These are phyloP conservation scores for Zophobas morio DNA, from an alignment of 1,140 invertebrate genomes.

Conservation along the genomic window DNA sequence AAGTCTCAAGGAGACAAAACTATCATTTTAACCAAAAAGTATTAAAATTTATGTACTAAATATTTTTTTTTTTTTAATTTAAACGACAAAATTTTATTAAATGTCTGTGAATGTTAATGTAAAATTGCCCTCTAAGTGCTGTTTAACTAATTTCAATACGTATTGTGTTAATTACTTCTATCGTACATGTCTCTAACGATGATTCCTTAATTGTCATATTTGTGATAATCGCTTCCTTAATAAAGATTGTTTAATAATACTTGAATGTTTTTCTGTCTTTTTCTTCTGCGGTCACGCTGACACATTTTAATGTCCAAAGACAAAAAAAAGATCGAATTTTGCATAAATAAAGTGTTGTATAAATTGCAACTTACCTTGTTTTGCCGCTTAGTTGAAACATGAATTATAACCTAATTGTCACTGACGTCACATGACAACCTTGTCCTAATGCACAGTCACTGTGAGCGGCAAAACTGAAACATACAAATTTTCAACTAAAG, in stretches of 20 bases:
- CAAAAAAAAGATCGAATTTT: too few species aligned
- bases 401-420: too few species aligned
- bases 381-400: too few species aligned
- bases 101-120: conserved; percentile 45
- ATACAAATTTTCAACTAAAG: too few species aligned
- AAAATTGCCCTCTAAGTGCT: conserved; percentile 42
- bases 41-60: conserved; percentile 44
- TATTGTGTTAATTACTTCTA: conserved; percentile 52
- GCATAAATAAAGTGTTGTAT: conserved; percentile 35
- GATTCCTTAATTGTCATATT: conserved; percentile 64
- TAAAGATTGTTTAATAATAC: conserved; percentile 64
- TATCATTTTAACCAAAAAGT: conserved; percentile 54
- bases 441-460: too few species aligned
- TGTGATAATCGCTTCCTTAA: conserved; percentile 67
- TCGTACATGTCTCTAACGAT: conserved; percentile 59
- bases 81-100: conserved; percentile 47
- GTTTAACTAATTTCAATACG: conserved; percentile 43
- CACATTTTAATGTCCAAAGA: neutral
- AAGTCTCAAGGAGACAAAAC: conserved; percentile 57
- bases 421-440: too few species aligned
- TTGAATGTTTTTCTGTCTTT: conserved; percentile 3
- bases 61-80: conserved; percentile 7
- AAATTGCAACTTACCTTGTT: conserved; percentile 13
- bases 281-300: neutral
- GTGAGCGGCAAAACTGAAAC: too few species aligned